phyloP scores from a whole-genome alignment of 2,113 vertebrate genomes.

The Alethe diademata region DNA sequence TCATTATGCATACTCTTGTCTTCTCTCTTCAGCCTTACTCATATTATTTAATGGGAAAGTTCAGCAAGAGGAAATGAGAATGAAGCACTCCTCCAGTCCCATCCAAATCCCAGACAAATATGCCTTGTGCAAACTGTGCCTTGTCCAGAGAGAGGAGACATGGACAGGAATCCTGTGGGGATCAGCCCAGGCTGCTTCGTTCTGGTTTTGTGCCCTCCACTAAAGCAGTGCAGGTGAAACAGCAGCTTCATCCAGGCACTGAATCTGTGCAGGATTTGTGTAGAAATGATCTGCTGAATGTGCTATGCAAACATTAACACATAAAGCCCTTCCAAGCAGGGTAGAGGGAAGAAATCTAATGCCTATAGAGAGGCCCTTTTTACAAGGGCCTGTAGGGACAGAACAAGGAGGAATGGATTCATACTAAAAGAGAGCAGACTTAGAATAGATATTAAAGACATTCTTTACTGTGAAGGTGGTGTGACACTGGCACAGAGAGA shows the following conservation, averaged over 20 bases:
- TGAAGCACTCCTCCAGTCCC: not conserved
- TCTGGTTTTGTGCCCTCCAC: not conserved
- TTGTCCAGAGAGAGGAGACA: not conserved
- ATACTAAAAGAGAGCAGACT: not conserved
- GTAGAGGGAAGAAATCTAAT: not conserved
- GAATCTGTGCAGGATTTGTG: not conserved
- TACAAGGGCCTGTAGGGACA: not conserved
- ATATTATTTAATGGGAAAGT: not conserved
- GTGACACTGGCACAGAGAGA: not conserved
- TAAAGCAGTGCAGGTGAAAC: not conserved
- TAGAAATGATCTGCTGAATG: not conserved
- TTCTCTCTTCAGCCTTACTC: not conserved
- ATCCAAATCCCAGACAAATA: not conserved
- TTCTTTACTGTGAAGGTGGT: not conserved
- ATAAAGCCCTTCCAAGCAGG: not conserved
- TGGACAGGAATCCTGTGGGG: not conserved
- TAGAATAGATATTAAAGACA: not conserved
- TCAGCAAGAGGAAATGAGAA: not conserved
- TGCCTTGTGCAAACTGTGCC: not conserved
- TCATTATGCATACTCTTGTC: not conserved
- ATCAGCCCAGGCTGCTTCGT: not conserved
- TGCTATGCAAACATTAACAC: not conserved
- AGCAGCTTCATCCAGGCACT: not conserved
- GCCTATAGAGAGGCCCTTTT: not conserved
- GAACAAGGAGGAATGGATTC: not conserved